These are phyloP conservation scores for Sarcophilus harrisii DNA, from an alignment of 2,797 vertebrate genomes.

Conservation along the genomic window DNA sequence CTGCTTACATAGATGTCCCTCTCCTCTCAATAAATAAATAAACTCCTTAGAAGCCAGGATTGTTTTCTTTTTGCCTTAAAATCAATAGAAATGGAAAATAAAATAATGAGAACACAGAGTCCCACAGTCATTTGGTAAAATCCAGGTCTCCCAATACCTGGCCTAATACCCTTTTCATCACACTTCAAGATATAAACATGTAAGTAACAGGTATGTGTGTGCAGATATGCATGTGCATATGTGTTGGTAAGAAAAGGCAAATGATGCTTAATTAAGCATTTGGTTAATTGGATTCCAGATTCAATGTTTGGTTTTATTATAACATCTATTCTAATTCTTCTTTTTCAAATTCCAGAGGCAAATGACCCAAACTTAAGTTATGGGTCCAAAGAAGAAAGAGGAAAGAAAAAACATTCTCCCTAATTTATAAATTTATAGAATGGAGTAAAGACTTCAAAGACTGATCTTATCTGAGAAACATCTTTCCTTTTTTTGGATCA, in stretches of 20 bases:
- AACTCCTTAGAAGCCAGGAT: neutral
- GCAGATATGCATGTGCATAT: neutral
- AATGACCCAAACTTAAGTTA: slow-evolving; percentile 44
- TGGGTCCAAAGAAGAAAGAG: slow-evolving; percentile 2
- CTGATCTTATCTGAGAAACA: neutral
- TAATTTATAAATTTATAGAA: slow-evolving; percentile 46
- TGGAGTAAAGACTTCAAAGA: neutral
- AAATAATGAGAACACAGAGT: neutral
- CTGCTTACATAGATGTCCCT: neutral
- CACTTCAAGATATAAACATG: neutral
- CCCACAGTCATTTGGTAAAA: neutral
- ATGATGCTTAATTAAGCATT: neutral
- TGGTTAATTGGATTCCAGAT: slow-evolving; percentile 9
- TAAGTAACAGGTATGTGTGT: neutral
- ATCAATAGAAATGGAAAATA: neutral
- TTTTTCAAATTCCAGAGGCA: slow-evolving; percentile 40
- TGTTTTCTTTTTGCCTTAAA: neutral
- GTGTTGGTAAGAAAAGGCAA: neutral
- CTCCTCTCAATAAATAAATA: neutral
- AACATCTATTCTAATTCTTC: neutral
- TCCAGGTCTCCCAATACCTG: neutral
- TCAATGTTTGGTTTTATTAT: neutral
- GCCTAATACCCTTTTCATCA: neutral
- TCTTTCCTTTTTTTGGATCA: slow-evolving; percentile 1
- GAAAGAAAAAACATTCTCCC: slow-evolving; percentile 44